Conservation (phyloP, 23 tunicate species). For the Styela clava region DNA sequence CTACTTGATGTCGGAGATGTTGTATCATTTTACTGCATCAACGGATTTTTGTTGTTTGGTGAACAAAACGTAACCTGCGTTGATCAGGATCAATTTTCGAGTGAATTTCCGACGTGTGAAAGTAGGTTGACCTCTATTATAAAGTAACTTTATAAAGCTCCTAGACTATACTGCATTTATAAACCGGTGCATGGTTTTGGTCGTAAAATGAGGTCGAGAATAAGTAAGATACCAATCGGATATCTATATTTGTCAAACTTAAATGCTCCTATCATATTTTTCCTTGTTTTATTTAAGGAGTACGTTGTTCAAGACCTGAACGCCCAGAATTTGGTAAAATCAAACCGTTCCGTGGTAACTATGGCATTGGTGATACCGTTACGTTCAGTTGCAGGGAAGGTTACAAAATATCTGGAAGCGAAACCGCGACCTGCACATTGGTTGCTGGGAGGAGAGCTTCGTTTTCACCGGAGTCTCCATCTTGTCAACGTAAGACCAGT, state of each 20-base stretch:
- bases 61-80: slow-evolving; percentile 6
- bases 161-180: too few relatives aligned
- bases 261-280: too few relatives aligned
- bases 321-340: slow-evolving; percentile 7
- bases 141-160: too few relatives aligned
- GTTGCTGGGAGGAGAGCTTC: not conserved
- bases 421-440: slow-evolving; percentile 4
- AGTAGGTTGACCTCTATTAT: slow-evolving; percentile 3
- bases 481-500: slow-evolving; percentile 31
- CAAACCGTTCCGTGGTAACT: not conserved
- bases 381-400: slow-evolving; percentile 22
- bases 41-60: not conserved
- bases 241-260: too few relatives aligned
- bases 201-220: too few relatives aligned
- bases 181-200: too few relatives aligned
- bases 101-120: not conserved
- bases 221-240: too few relatives aligned
- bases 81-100: not conserved
- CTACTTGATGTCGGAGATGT: not conserved
- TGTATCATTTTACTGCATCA: not conserved
- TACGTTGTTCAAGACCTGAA: slow-evolving; percentile 7
- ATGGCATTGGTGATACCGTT: slow-evolving; percentile 20
- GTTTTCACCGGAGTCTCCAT: slow-evolving; percentile 13
- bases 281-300: not conserved
- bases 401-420: slow-evolving; percentile 15